These are phyloP conservation scores for Podarcis siculus DNA, from an alignment of 2,797 vertebrate species.

Conservation along the genomic window DNA sequence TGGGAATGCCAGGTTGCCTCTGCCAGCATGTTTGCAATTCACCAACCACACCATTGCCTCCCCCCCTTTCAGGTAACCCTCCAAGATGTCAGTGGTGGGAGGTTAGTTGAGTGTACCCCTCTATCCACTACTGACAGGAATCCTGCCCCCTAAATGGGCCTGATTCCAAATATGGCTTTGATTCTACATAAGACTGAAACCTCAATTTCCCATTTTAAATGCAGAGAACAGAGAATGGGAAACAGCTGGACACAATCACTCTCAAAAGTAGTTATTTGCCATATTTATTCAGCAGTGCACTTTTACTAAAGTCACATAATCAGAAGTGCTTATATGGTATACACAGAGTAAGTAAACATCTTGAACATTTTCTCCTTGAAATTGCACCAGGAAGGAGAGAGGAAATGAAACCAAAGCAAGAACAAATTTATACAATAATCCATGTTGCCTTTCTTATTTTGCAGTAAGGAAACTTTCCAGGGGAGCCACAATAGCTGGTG, in stretches of 20 bases:
- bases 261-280: neutral
- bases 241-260: neutral
- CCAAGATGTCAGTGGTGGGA: too few relatives aligned
- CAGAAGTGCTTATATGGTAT: neutral
- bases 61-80: too few relatives aligned
- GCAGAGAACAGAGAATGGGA: neutral
- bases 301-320: neutral
- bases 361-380: neutral
- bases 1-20: too few relatives aligned
- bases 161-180: neutral
- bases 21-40: too few relatives aligned
- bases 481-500: constrained; percentile 51
- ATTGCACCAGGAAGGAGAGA: constrained; percentile 26
- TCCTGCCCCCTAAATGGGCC: neutral
- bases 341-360: neutral
- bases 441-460: constrained; percentile 13
- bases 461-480: constrained; percentile 41
- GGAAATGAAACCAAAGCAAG: constrained; percentile 17
- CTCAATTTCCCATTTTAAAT: neutral
- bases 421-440: constrained; percentile 30
- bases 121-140: too few relatives aligned
- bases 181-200: neutral
- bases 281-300: neutral
- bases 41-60: too few relatives aligned
- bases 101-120: too few relatives aligned